phyloP scores from a whole-genome alignment of 1,140 invertebrate species.

The Cyclargus thomasi region DNA sequence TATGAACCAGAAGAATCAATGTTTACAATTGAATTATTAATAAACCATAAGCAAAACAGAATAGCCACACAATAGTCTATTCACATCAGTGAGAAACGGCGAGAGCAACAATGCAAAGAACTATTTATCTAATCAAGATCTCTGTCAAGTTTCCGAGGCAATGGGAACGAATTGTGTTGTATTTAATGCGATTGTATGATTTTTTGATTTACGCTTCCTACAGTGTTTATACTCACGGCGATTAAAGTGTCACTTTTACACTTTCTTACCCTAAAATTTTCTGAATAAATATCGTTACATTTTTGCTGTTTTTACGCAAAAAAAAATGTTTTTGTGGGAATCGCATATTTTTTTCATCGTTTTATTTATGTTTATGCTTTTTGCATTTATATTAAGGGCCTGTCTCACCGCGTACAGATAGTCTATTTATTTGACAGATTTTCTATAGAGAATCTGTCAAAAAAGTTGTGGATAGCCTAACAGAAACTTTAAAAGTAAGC shows the following conservation, averaged over 20 bases:
- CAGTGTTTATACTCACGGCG: background rate
- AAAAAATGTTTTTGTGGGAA: too few species aligned
- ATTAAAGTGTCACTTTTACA: background rate
- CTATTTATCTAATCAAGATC: slow-evolving; percentile 22
- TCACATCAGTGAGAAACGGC: slow-evolving; percentile 3
- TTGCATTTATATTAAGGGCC: too few species aligned
- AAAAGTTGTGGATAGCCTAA: too few species aligned
- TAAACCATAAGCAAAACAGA: slow-evolving; percentile 1
- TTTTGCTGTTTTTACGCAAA: too few species aligned
- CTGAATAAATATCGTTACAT: too few species aligned
- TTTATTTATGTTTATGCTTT: too few species aligned
- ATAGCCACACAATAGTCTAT: background rate
- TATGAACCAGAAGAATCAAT: background rate
- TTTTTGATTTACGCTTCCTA: slow-evolving; percentile 9
- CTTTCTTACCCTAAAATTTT: too few species aligned
- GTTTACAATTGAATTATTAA: background rate
- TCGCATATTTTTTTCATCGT: too few species aligned
- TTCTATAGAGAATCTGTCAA: too few species aligned
- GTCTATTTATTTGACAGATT: too few species aligned
- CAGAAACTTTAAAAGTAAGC: too few species aligned
- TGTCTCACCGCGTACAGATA: too few species aligned
- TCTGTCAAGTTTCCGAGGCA: slow-evolving; percentile 17
- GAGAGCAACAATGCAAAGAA: background rate
- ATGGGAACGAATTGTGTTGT: slow-evolving; percentile 18
- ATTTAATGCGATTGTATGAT: slow-evolving; percentile 1